These are phyloP conservation scores for Cisticola juncidis DNA, from an alignment of 2,113 vertebrate genomes.

Conservation along the genomic window DNA sequence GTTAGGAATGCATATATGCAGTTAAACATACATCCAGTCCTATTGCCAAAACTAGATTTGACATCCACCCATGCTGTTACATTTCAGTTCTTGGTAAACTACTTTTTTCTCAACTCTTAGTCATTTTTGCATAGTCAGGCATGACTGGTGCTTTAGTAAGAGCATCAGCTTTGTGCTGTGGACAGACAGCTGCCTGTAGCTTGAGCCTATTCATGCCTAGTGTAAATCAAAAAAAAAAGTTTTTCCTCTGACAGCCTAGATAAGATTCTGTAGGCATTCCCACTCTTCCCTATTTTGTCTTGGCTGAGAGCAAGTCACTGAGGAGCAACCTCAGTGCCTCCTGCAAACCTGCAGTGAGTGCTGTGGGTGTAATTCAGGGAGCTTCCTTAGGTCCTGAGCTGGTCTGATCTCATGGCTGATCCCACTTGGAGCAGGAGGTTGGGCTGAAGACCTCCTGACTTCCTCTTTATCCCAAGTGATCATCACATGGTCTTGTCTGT, in stretches of 20 bases:
- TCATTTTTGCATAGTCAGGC: background rate
- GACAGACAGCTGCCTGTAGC: background rate
- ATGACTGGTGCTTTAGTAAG: background rate
- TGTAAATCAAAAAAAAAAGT: background rate
- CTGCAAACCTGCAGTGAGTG: background rate
- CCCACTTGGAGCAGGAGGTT: background rate
- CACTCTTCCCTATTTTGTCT: background rate
- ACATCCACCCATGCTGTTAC: background rate
- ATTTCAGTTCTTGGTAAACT: background rate
- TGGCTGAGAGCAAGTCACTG: background rate
- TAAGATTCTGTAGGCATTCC: background rate
- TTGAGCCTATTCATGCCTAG: background rate
- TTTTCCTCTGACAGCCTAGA: background rate
- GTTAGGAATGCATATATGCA: background rate
- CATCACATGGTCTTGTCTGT: background rate
- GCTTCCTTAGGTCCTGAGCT: background rate
- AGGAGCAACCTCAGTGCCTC: background rate
- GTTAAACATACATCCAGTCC: background rate
- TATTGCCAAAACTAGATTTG: background rate
- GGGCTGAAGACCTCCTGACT: background rate
- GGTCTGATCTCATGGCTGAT: background rate
- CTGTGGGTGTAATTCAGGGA: rapidly evolving
- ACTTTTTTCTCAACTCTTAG: background rate
- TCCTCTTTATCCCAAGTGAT: background rate
- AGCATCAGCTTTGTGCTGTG: background rate